A percentile compares a stretch with the other conserved stretches of the same genome.
Evolutionary conservation across 2,888 invertebrate species (phyloP).

Genomic region (Ptilodon capucinus): DNA sequence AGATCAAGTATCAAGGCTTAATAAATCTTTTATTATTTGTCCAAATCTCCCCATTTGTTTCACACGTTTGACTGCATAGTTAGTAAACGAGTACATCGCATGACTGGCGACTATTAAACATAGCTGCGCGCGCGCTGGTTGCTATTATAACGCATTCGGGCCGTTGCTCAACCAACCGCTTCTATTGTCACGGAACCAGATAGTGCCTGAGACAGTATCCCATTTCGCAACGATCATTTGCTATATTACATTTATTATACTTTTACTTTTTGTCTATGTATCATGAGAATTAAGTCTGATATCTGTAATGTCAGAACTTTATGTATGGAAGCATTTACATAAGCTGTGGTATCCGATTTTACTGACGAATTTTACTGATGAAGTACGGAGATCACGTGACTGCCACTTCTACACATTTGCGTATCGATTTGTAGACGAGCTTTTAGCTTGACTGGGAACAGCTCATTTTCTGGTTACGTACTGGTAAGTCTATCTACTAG

Average conservation of each 20-base stretch:
- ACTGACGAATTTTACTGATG: no score
- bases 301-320: no score
- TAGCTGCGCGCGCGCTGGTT: slow-evolving; percentile 10
- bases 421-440: no score
- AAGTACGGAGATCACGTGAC: no score
- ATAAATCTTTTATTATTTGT: no score
- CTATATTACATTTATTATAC: slow-evolving; percentile 5
- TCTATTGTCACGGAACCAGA: slow-evolving; percentile 39
- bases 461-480: no score
- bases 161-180: slow-evolving; percentile 40
- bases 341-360: no score
- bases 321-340: no score
- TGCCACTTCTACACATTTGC: no score
- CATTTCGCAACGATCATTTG: slow-evolving; percentile 27
- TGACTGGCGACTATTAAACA: slow-evolving; percentile 37
- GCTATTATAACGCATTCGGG: slow-evolving; percentile 36
- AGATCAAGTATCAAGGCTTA: no score
- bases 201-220: slow-evolving; percentile 34
- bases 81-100: slow-evolving; percentile 37
- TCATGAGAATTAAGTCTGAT: neutral
- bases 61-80: slow-evolving; percentile 14
- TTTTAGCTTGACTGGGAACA: no score
- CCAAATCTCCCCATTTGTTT: slow-evolving; percentile 7
- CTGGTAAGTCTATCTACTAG: no score
- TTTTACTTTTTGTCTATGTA: neutral